Base-by-base conservation (phyloP, 2,113 vertebrate species). In the Oryzias curvinotus region DNA sequence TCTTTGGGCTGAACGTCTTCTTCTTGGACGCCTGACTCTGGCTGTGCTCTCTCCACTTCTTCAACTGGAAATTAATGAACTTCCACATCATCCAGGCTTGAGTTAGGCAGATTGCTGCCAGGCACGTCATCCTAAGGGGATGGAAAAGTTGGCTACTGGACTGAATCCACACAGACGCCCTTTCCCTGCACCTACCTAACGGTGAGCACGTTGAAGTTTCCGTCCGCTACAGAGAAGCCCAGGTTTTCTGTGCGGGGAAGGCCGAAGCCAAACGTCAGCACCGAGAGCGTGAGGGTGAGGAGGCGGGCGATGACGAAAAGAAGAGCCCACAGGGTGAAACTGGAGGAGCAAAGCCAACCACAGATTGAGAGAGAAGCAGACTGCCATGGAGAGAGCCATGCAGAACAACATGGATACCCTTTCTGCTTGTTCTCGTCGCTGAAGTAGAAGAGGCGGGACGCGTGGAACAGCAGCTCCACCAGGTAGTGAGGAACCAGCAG, bases 11-110 rank as follows among this genome's bases (percentile, higher is more conserved):
- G 71, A 83, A 77, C 0, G 76, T 23, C 79, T 92, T 93, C 81
- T 91, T 91, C 89, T 90, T 93, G 16, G 87, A 89, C 46, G 91
- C 90, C 65, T 92, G 92, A 71, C 89, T 92, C 85, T 92, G 92
- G 69, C 85, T 90, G 83, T 93, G 90, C 60, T 95, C 92, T 67
- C 93, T 83, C 93, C 93, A 94, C 80, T 93, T 94, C 80, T 94
- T 94, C 72, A 94, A 81, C 68, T 95, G 93, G 77, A 94, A 95
- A 87, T 93, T 92, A 69, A 94, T 93, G 79, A 93, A 93, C 81
- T 93, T 94, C 93, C 93, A 94, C 93, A 94, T 94, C 93, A 95
- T 94, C 94, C 94, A 95, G 57, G 92, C 91, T 83, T 95, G 93
- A 5, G 93, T 95, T 77, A 94, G 86, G 79, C 93, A 94, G 73